Evolutionary conservation across 1,140 invertebrate genomes (phyloP), one percentile per base, ranked within the genome.

Genomic region (Drosophila nannoptera): DNA sequence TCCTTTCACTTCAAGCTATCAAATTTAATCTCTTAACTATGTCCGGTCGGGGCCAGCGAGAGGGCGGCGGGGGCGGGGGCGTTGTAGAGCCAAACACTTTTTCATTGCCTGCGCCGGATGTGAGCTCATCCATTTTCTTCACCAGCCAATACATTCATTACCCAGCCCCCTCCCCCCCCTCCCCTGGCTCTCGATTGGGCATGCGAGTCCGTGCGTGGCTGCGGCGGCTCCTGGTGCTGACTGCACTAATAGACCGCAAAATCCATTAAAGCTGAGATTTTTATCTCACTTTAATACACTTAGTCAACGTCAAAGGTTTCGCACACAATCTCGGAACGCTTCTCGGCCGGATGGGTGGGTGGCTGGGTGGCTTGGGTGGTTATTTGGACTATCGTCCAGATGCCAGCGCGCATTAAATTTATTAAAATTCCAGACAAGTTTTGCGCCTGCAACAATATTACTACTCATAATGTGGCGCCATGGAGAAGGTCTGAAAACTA

Each of bases 261-360:
- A 86, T 86, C 82, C 82, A 86, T 86, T 86, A 86, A 87, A 86
- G 81, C 74, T 50, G 67, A 81, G 81, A 86, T 81, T 86, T 86
- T 87, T 86, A 86, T 86, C 81, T 86, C 70, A 75, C 81, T 86
- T 87, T 86, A 86, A 86, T 86, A 75, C 74, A 87, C 82, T 86
- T 77, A 78, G 80, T 84, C 80, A 84, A 86, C 76, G 81, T 84
- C 80, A 84, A 86, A 84, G 81, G 76, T 74, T 84, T 65, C 69
- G 53, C 45, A 60, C 53, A 68, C 62, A 22, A 31, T 59, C 53
- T 48, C 43, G 42, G 16, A 36, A 35, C 45, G 49, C 22, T 43
- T 29, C 40, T 22, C 12, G 31, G 31, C n/a, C 16, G 9, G 29
- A 40, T 9, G 14, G 31, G 29, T 6, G n/a, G 14, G 12, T 54